Evolutionary conservation across 2,888 invertebrate species (phyloP).

Genomic region (Koerneria pararmatus): DNA sequence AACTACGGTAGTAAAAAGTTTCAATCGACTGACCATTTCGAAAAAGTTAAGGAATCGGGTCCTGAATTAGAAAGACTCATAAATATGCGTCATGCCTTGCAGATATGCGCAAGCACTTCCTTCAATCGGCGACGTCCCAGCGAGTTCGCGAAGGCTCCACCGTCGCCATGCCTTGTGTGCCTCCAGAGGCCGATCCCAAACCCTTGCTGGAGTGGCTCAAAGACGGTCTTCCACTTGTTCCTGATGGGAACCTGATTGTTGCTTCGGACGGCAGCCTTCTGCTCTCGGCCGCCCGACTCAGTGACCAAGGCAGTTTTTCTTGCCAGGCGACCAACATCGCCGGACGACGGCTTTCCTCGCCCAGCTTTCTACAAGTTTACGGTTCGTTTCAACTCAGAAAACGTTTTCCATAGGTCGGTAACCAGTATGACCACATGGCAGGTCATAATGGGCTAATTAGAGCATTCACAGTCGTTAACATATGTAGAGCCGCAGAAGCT

Average conservation of each 20-base stretch:
- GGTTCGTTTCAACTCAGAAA: no score
- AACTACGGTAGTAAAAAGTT: not conserved
- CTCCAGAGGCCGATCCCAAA: conserved; percentile 6
- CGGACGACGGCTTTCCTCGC: not conserved
- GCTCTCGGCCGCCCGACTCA: conserved; percentile 6
- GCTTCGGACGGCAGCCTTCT: conserved; percentile 17
- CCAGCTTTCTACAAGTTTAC: conserved; percentile 12
- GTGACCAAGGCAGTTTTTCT: not conserved
- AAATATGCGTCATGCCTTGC: no score
- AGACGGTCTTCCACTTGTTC: not conserved
- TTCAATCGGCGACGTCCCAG: not conserved
- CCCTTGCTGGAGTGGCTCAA: conserved; percentile 15
- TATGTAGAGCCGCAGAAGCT: no score
- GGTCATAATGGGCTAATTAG: no score
- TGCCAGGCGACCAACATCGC: conserved; percentile 14
- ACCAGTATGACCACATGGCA: no score
- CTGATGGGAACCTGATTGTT: conserved; percentile 10
- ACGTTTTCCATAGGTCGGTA: no score
- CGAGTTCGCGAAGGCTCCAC: conserved; percentile 15
- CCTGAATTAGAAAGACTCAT: no score
- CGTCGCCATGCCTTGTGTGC: conserved; percentile 14
- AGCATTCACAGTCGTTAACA: no score
- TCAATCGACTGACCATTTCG: not conserved
- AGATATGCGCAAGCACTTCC: conserved; percentile 19
- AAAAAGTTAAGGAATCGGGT: no score